Conservation (phyloP, 2,888 invertebrate species). For the Cheilosia scutellata region DNA sequence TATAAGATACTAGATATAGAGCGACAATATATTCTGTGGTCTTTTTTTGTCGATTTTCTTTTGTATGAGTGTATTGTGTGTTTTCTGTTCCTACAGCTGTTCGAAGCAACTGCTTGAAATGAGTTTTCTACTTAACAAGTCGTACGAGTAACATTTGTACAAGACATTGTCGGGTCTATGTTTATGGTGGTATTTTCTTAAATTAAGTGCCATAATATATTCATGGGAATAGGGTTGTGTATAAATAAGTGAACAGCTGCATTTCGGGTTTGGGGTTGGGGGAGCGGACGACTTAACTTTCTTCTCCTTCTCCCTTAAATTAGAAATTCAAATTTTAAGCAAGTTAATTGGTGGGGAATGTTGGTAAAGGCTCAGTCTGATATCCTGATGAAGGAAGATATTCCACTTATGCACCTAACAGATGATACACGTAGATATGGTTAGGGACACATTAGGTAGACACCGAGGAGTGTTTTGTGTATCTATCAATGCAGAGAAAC, state of each 20-base stretch:
- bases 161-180: constrained; percentile 40
- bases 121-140: constrained; percentile 61
- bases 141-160: constrained; percentile 38
- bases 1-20: constrained; percentile 11
- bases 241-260: constrained; percentile 71
- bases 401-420: constrained; percentile 38
- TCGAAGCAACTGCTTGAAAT: constrained; percentile 55
- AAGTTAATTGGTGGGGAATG: constrained; percentile 61
- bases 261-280: constrained; percentile 9
- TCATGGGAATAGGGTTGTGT: constrained; percentile 61
- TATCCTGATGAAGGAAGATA: constrained; percentile 1
- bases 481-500: not conserved
- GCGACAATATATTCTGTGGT: constrained; percentile 43
- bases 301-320: constrained; percentile 30
- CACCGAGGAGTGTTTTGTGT: not conserved
- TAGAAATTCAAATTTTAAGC: constrained; percentile 68
- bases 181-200: constrained; percentile 63
- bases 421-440: constrained; percentile 19
- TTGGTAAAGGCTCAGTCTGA: constrained; percentile 1
- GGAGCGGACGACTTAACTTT: constrained; percentile 13
- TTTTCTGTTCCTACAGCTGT: too few relatives aligned
- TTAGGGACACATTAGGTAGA: constrained; percentile 10
- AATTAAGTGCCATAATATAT: constrained; percentile 73
- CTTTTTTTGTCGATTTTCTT: constrained; percentile 8
- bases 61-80: constrained; percentile 2